Evolutionary conservation across 2,888 invertebrate species (phyloP).

Genomic region (Hyposoter dolosus): DNA sequence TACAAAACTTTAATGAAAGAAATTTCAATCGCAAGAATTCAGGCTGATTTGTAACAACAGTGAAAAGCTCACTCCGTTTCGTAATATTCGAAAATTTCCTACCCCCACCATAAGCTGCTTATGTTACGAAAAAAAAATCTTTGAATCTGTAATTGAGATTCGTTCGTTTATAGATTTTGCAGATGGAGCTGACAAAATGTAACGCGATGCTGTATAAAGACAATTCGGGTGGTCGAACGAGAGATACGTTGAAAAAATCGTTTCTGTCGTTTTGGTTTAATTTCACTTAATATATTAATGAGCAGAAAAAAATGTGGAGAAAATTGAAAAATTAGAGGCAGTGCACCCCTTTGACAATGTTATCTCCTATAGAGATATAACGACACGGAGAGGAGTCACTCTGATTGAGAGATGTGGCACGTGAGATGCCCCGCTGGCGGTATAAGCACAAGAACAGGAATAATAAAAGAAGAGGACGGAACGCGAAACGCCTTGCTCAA

Average conservation of each 20-base stretch:
- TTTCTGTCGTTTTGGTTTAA: neutral
- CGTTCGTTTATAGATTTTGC: too few species aligned
- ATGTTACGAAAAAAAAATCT: neutral
- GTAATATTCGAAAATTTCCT: neutral
- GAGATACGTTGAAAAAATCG: neutral
- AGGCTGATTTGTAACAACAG: neutral
- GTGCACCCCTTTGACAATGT: neutral
- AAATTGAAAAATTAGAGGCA: constrained; percentile 5
- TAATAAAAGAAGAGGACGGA: constrained; percentile 27
- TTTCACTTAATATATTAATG: neutral
- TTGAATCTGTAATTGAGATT: too few species aligned
- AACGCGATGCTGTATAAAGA: too few species aligned
- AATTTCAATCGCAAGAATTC: neutral
- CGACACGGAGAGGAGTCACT: neutral
- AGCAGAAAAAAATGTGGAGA: neutral
- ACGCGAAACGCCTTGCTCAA: constrained; percentile 20
- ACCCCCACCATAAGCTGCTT: neutral
- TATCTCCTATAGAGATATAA: constrained; percentile 1
- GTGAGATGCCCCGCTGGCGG: constrained; percentile 33
- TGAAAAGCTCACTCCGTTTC: neutral
- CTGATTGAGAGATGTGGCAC: constrained; percentile 58
- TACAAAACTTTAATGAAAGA: neutral
- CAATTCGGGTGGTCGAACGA: too few species aligned
- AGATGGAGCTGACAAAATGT: too few species aligned
- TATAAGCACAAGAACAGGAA: constrained; percentile 29